Evolutionary conservation across 2,113 vertebrate genomes (phyloP).

Genomic region (Amphiprion ocellaris): DNA sequence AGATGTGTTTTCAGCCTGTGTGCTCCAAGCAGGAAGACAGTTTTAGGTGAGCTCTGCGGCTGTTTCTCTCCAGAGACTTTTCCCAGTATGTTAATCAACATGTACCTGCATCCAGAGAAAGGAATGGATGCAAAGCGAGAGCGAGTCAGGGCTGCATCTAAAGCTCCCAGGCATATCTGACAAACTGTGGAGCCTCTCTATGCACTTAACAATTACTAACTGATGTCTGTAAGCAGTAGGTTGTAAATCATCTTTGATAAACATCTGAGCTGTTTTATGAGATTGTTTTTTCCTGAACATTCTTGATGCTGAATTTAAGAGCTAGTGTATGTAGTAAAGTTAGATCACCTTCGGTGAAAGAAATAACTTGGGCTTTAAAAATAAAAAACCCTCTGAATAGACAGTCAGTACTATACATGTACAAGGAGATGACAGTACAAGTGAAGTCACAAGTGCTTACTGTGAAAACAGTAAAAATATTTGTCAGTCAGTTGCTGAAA

Average conservation of each 20-base stretch:
- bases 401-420: not conserved
- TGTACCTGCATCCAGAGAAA: slow-evolving; percentile 40
- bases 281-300: not conserved
- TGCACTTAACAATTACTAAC: slow-evolving; percentile 29
- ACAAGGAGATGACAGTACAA: not conserved
- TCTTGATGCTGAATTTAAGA: slow-evolving; percentile 4
- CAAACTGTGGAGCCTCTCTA: slow-evolving; percentile 22
- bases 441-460: not conserved
- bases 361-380: not conserved
- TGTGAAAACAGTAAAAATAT: slow-evolving; percentile 8
- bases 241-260: slow-evolving; percentile 34
- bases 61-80: slow-evolving; percentile 46
- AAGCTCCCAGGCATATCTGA: slow-evolving; percentile 65
- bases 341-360: not conserved
- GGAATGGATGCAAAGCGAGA: slow-evolving; percentile 17
- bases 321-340: not conserved
- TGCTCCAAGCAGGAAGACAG: slow-evolving; percentile 41
- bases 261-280: slow-evolving; percentile 1
- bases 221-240: slow-evolving; percentile 14
- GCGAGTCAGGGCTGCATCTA: slow-evolving; percentile 55
- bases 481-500: not conserved
- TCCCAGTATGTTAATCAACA: slow-evolving; percentile 17
- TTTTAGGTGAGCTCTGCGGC: slow-evolving; percentile 57
- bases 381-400: not conserved
- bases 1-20: slow-evolving; percentile 53